phyloP scores from a whole-genome alignment of 2,797 vertebrate species.

The Cryptoprocta ferox region DNA sequence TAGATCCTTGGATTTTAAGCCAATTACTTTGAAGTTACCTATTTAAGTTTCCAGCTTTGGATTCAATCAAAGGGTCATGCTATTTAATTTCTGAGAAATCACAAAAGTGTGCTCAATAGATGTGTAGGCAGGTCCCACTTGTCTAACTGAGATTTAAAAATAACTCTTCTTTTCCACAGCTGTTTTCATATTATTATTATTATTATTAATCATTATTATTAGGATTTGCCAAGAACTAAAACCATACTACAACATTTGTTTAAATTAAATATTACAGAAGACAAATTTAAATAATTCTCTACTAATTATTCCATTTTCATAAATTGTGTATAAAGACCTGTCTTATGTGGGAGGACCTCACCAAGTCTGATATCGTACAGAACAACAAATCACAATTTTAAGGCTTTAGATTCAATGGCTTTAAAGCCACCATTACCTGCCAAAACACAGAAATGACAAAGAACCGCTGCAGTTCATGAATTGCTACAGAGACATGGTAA shows the following conservation, averaged over 20 bases:
- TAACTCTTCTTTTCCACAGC: conserved; percentile 40
- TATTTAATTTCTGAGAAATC: conserved; percentile 64
- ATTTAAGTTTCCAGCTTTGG: conserved; percentile 65
- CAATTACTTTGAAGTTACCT: conserved; percentile 68
- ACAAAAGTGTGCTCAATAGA: conserved; percentile 44
- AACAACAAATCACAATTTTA: conserved; percentile 28
- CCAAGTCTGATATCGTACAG: conserved; percentile 46
- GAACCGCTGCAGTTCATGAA: not conserved
- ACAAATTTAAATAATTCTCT: conserved; percentile 53
- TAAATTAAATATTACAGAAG: conserved; percentile 50
- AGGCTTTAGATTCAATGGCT: not conserved
- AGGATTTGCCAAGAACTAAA: conserved; percentile 45
- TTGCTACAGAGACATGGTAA: not conserved
- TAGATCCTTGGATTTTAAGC: conserved; percentile 58
- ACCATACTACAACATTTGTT: conserved; percentile 29
- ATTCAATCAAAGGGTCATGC: conserved; percentile 68
- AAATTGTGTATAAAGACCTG: conserved; percentile 35
- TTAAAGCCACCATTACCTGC: not conserved
- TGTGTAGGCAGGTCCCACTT: conserved; percentile 4
- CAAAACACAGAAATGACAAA: not conserved
- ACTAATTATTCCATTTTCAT: conserved; percentile 54
- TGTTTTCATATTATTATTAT: not conserved
- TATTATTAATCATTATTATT: too few species aligned
- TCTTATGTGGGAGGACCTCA: not conserved
- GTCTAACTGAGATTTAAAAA: conserved; percentile 60